Evolutionary conservation across 2,113 vertebrate species (phyloP), one percentile per base, ranked within the genome.

Genomic region (Empidonax traillii): DNA sequence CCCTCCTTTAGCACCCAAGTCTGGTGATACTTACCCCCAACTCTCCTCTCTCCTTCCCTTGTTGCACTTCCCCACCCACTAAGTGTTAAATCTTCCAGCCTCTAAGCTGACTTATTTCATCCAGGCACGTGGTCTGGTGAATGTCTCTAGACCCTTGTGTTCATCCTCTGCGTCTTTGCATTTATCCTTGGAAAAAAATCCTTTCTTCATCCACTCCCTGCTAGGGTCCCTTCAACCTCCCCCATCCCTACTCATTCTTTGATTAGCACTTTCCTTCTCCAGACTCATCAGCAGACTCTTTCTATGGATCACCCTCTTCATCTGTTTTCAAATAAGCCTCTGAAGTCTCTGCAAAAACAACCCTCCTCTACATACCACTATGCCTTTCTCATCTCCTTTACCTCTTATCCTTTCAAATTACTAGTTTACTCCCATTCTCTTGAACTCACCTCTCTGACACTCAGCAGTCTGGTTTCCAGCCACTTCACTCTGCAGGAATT

Each of bases 401-500:
- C 87, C 73, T 81, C 94, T 96, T 93, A 95, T 97, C 85, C 90
- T 96, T 96, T 96, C 94, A 95, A 94, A 92, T 96, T 75, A 93
- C 92, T 85, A 92, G 96, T 97, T 95, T 92, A 87, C 90, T 95
- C 88, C 84, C 81, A 95, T 95, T 96, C 96, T 94, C 93, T 96
- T 92, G 94, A 96, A 92, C 95, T 97, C 91, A 94, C 88, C 95
- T 95, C 92, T 95, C 94, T 95, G 90, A 95, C 78, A 92, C 90
- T 96, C 95, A 85, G 86, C 95, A 87, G 87, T 92, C 92, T 96
- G 90, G 88, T 97, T 97, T 97, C 94, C 90, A 97, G 72, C 87
- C 93, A 96, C 97, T 97, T 97, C 96, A 97, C 88, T 76, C 90
- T 61, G 49, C 65, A 92, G 86, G 95, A 96, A 86, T 89, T 97